phyloP scores from a whole-genome alignment of 2,888 invertebrate genomes.

The Carpatolechia fugitivella region DNA sequence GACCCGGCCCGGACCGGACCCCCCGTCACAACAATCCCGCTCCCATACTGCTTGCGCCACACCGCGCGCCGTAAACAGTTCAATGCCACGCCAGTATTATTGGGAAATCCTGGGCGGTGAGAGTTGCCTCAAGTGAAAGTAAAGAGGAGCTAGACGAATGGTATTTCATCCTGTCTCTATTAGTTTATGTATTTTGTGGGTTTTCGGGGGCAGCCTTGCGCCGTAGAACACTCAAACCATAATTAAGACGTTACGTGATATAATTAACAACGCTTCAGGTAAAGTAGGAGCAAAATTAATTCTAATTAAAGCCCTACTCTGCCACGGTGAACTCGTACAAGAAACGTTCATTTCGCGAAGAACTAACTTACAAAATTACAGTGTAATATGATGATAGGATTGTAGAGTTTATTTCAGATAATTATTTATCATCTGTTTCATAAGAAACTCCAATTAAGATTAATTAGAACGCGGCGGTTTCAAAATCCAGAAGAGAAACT shows the following conservation, averaged over 20 bases:
- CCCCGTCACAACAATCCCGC: conserved; percentile 47
- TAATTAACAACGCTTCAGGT: not conserved
- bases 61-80: not conserved
- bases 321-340: not conserved
- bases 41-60: not conserved
- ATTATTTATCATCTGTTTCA: conserved; percentile 8
- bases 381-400: not conserved
- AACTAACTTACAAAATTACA: not conserved
- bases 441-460: conserved; percentile 5
- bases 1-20: conserved; percentile 23
- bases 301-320: conserved; percentile 15
- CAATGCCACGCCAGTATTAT: not conserved
- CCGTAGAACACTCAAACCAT: not conserved
- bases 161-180: not conserved
- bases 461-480: conserved; percentile 24
- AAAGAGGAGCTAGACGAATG: not conserved
- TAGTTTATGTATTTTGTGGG: not conserved
- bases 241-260: conserved; percentile 6
- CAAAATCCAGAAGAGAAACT: conserved; percentile 41
- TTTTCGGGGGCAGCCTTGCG: not conserved
- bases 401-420: not conserved
- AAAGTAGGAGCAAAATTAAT: conserved; percentile 13
- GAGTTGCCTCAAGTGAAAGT: conserved; percentile 3
- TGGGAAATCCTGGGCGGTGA: not conserved
- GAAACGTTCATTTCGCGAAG: not conserved